phyloP scores from a whole-genome alignment of 2,888 invertebrate genomes.

The Idaea dimidiata region DNA sequence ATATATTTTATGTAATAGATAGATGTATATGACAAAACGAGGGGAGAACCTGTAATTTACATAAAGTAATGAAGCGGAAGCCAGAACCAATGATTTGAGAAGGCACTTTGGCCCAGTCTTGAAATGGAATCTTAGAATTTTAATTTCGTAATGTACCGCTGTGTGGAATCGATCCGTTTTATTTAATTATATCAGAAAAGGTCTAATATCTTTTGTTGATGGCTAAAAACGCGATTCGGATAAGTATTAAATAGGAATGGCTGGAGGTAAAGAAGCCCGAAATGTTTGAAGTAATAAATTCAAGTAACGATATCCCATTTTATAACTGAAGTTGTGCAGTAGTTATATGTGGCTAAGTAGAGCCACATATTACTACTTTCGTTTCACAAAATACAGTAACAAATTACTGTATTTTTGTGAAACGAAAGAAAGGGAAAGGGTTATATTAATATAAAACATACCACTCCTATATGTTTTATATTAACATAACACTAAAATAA shows the following conservation, averaged over 20 bases:
- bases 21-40: constrained; percentile 48
- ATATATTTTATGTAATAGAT: constrained; percentile 20
- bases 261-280: constrained; percentile 16
- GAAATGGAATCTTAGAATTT: constrained; percentile 42
- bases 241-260: constrained; percentile 4
- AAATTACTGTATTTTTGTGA: too few species aligned
- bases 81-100: constrained; percentile 55
- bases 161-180: constrained; percentile 26
- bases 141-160: constrained; percentile 45
- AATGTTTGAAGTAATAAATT: constrained; percentile 29
- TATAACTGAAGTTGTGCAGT: too few species aligned
- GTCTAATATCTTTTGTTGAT: background rate
- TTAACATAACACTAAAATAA: too few species aligned
- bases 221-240: constrained; percentile 1
- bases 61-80: constrained; percentile 58
- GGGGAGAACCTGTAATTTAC: constrained; percentile 48
- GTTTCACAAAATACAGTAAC: too few species aligned
- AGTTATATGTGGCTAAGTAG: too few species aligned
- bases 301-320: too few species aligned
- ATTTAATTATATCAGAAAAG: constrained; percentile 14
- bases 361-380: too few species aligned
- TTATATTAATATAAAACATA: too few species aligned
- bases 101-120: constrained; percentile 39
- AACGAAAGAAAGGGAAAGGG: too few species aligned
- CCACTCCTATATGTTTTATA: too few species aligned